Evolutionary conservation across 2,888 invertebrate species (phyloP).

Genomic region (Drosophila robusta): DNA sequence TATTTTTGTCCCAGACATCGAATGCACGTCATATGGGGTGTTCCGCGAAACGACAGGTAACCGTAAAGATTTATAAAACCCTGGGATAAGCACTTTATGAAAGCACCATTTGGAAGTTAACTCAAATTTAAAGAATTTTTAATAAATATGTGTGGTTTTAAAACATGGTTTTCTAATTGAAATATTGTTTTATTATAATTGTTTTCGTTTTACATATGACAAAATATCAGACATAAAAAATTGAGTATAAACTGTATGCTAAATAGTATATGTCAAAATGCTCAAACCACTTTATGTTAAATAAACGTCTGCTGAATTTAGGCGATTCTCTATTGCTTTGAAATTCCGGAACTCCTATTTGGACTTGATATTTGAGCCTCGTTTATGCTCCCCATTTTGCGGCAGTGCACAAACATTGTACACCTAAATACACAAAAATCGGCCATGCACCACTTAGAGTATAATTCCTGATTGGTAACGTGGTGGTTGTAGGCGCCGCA

Average conservation of each 20-base stretch:
- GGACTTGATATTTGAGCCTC: slow-evolving; percentile 12
- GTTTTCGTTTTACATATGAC: no score
- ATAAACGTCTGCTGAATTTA: neutral
- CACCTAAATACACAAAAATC: slow-evolving; percentile 61
- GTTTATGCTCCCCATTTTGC: neutral
- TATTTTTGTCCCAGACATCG: slow-evolving; percentile 58
- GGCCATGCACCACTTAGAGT: slow-evolving; percentile 32
- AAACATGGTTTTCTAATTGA: no score
- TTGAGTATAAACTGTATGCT: no score
- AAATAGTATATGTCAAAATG: no score
- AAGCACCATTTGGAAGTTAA: no score
- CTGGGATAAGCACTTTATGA: no score
- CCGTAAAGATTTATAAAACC: no score
- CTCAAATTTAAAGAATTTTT: no score
- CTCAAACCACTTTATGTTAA: neutral
- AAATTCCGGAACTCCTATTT: slow-evolving; percentile 12
- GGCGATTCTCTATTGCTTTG: neutral
- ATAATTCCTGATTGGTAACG: slow-evolving; percentile 29
- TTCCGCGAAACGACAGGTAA: slow-evolving; percentile 22
- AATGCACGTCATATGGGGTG: slow-evolving; percentile 17
- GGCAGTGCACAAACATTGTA: slow-evolving; percentile 27
- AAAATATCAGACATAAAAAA: no score
- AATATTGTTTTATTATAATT: no score
- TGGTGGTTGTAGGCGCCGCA: slow-evolving; percentile 14
- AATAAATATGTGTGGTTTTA: no score